A percentile compares a stretch with the other conserved stretches of the same genome.
These are phyloP conservation scores for Dipodomys spectabilis DNA, from an alignment of 2,113 vertebrate genomes.

Conservation along the genomic window DNA sequence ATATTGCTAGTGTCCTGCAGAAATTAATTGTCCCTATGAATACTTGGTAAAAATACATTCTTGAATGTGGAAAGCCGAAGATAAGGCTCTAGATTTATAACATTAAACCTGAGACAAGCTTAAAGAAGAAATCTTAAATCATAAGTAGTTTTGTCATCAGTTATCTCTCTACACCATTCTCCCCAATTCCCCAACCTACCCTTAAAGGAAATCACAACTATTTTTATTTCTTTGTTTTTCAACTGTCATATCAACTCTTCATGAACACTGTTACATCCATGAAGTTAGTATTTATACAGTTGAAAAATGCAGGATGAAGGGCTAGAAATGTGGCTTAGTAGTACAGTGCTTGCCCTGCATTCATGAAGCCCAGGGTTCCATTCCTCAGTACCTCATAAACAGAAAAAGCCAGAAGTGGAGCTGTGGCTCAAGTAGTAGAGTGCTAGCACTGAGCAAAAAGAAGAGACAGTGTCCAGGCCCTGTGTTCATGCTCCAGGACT, in stretches of 20 bases:
- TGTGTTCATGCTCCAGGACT: no score
- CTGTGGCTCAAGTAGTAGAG: no score
- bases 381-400: no score
- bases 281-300: slow-evolving; percentile 44
- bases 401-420: no score
- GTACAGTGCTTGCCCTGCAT: no score
- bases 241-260: slow-evolving; percentile 26
- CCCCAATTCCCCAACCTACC: not conserved
- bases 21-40: not conserved
- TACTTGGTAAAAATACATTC: not conserved
- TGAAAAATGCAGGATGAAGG: slow-evolving; percentile 35
- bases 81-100: slow-evolving; percentile 29
- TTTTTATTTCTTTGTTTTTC: slow-evolving; percentile 67
- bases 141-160: not conserved
- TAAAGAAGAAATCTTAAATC: not conserved
- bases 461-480: no score
- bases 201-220: not conserved
- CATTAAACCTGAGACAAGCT: not conserved
- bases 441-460: no score
- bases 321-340: no score
- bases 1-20: not conserved
- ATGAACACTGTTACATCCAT: slow-evolving; percentile 48
- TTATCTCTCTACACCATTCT: not conserved
- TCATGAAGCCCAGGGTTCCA: no score
- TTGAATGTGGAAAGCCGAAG: slow-evolving; percentile 26